Evolutionary conservation across 1,140 invertebrate genomes (phyloP), one percentile per base, ranked within the genome.

Genomic region (Limonius californicus): DNA sequence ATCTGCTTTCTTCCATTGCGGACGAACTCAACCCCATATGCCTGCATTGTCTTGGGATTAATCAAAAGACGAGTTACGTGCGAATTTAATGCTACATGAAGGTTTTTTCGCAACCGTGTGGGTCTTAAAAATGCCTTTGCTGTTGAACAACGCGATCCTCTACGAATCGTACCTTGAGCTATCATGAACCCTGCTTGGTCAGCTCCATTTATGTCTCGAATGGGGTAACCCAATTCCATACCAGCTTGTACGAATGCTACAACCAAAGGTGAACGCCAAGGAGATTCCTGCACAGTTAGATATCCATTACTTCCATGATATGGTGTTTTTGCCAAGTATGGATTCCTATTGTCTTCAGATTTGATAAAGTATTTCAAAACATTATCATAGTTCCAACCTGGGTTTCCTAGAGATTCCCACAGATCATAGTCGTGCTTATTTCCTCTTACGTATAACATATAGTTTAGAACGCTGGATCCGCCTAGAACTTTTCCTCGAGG

Each of bases 381-480:
- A 39, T 92, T 84, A n/a, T 90, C 80, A 76, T 94, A 98, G 0
- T 88, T 87, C 96, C 96, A 98, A 7, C 92, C 89, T 0, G 85
- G 79, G 72, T 96, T 94, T 0, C 73, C 73, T 71, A 87, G 70
- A 9, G 85, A 82, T 61, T 92, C 90, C 96, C 96, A 98, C 21
- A 87, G 79, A 72, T 98, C 91, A 71, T 94, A 98, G 72, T 98
- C 95, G 27, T 84, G 78, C 65, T 79, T 83, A 77, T 88, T 90
- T 47, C 89, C 95, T 64, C 95, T 79, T 0, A 95, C 92, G 74
- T 98, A 98, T 0, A 97, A 83, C 95, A 98, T 97, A 68, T 96
- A 97, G 74, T 98, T 98, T 0, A 98, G 79, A 0, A 93, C 91
- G 45, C 89, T 92, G 0, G 91, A 94, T 0, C 95, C 95, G 1